phyloP scores from a whole-genome alignment of 2,113 vertebrate genomes.

The Catharus fuscescens region DNA sequence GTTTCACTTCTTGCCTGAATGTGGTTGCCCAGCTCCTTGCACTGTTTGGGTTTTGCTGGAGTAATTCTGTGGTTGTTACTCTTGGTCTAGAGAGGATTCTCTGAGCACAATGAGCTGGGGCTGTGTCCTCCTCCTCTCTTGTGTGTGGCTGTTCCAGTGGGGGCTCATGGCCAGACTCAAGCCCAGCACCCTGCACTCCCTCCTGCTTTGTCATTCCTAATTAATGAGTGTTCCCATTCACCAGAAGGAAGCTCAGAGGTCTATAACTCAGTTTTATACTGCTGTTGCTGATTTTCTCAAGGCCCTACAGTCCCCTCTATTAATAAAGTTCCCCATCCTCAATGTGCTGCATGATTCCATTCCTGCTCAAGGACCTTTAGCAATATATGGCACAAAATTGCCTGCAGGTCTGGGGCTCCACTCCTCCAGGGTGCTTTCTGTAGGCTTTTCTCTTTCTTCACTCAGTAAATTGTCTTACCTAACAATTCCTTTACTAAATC shows the following conservation, averaged over 20 bases:
- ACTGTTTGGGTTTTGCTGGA: background rate
- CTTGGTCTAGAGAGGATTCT: background rate
- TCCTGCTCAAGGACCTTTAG: background rate
- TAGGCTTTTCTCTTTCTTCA: background rate
- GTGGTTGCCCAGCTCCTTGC: background rate
- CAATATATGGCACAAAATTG: background rate
- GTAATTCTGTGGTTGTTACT: background rate
- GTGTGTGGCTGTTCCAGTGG: background rate
- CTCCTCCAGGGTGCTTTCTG: background rate
- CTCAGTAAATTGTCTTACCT: background rate
- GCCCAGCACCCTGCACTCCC: background rate
- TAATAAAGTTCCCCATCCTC: background rate
- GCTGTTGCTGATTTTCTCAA: background rate
- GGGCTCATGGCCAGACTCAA: background rate
- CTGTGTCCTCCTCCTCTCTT: background rate
- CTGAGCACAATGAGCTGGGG: background rate
- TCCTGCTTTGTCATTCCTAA: background rate
- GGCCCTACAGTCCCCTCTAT: background rate
- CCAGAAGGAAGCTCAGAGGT: background rate
- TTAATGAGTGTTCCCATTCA: background rate
- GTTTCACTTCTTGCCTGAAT: background rate
- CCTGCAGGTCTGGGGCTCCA: background rate
- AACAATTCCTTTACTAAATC: conserved; percentile 42
- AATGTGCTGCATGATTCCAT: background rate
- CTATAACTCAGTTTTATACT: background rate